Conservation (phyloP, 2,113 vertebrate species). For the Microcebus lehilahytsara region DNA sequence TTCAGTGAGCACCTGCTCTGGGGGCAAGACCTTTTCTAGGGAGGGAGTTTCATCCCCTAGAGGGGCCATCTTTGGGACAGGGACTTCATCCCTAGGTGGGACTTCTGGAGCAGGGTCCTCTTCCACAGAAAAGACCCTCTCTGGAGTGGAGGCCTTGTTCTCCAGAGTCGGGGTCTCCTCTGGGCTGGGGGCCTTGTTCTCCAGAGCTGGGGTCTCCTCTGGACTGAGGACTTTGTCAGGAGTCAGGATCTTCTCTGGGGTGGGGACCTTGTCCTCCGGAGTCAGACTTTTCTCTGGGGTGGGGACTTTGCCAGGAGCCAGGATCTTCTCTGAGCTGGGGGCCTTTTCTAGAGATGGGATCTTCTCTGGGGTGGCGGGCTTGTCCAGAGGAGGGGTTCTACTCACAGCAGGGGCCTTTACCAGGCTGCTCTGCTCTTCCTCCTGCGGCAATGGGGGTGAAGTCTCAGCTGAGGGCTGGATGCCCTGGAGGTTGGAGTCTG, state of each 20-base stretch:
- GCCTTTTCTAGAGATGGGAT: neutral
- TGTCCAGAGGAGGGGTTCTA: neutral
- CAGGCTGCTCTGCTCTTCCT: neutral
- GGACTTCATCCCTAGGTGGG: neutral
- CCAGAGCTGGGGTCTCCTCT: neutral
- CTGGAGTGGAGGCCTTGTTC: neutral
- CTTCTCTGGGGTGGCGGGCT: neutral
- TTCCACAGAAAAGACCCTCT: neutral
- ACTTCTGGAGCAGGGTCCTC: neutral
- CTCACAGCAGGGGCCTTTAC: neutral
- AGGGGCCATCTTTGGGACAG: neutral
- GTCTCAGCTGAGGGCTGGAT: neutral
- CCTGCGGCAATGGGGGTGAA: neutral
- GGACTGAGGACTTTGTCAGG: neutral
- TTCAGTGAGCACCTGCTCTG: neutral
- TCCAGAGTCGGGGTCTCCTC: neutral
- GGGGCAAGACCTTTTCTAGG: neutral
- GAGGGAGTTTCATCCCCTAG: neutral
- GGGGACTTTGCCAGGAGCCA: neutral
- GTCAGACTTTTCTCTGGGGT: neutral
- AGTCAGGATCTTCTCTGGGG: neutral
- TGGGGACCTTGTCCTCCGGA: neutral
- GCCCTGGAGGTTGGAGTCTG: neutral
- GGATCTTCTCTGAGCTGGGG: neutral
- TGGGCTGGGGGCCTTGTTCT: neutral